These are phyloP conservation scores for Ia io DNA, from an alignment of 2,113 vertebrate species.

Conservation along the genomic window DNA sequence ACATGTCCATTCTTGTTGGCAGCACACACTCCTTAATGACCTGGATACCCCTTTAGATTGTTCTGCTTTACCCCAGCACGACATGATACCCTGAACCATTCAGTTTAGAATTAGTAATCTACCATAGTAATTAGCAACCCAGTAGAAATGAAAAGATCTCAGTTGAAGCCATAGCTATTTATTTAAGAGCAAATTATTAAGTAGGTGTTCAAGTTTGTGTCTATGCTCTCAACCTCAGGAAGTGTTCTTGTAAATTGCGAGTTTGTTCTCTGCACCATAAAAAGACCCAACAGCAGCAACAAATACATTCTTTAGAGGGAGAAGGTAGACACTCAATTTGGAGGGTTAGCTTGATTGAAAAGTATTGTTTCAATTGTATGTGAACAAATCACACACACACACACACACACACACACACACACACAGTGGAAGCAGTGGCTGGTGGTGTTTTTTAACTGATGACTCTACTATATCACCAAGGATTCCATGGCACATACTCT, in stretches of 20 bases:
- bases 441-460: not conserved
- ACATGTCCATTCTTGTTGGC: not conserved
- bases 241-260: slow-evolving; percentile 43
- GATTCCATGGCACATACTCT: not conserved
- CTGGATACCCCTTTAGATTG: not conserved
- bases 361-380: not conserved
- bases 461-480: not conserved
- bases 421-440: not conserved
- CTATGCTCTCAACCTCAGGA: slow-evolving; percentile 19
- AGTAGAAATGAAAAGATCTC: slow-evolving; percentile 44
- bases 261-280: slow-evolving; percentile 3
- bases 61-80: not conserved
- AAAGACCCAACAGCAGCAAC: slow-evolving; percentile 25
- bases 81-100: not conserved
- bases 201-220: slow-evolving; percentile 40
- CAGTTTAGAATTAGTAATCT: slow-evolving; percentile 44
- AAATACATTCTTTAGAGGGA: slow-evolving; percentile 9
- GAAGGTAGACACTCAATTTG: not conserved
- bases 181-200: slow-evolving; percentile 37
- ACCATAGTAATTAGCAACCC: slow-evolving; percentile 42
- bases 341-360: not conserved
- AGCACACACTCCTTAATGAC: not conserved
- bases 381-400: not conserved
- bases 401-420: not conserved
- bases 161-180: slow-evolving; percentile 15